phyloP scores from a whole-genome alignment of 2,113 vertebrate species.

The Cebidichthys violaceus region DNA sequence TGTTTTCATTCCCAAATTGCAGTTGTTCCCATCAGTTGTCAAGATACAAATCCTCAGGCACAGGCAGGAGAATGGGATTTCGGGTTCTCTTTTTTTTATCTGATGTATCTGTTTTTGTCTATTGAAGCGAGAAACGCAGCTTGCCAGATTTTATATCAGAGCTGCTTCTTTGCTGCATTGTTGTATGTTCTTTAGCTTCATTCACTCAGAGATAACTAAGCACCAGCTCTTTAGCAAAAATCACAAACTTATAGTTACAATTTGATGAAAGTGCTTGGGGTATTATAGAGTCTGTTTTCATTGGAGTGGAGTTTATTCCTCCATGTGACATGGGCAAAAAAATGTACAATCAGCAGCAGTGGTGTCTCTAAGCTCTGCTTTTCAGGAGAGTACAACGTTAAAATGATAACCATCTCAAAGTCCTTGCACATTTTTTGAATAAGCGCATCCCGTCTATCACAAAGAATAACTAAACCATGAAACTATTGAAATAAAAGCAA shows the following conservation, averaged over 20 bases:
- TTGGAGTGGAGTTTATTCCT: background rate
- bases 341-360: background rate
- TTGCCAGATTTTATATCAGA: constrained; percentile 10
- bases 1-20: constrained; percentile 10
- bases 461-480: background rate
- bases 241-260: background rate
- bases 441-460: background rate
- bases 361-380: constrained; percentile 6
- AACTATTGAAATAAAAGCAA: background rate
- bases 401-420: background rate
- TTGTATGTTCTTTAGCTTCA: background rate
- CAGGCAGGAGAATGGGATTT: background rate
- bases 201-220: constrained; percentile 2
- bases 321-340: background rate
- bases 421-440: background rate
- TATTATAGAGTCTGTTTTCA: background rate
- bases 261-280: background rate
- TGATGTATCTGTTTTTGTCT: constrained; percentile 3
- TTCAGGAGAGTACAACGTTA: background rate
- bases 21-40: background rate
- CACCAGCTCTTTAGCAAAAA: constrained; percentile 5
- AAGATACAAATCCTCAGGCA: constrained; percentile 1
- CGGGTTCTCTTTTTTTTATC: background rate
- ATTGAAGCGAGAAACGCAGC: background rate
- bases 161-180: background rate